A percentile compares a stretch with the other conserved stretches of the same genome.
Conservation (phyloP, 2,113 vertebrate genomes). For the Phainopepla nitens region DNA sequence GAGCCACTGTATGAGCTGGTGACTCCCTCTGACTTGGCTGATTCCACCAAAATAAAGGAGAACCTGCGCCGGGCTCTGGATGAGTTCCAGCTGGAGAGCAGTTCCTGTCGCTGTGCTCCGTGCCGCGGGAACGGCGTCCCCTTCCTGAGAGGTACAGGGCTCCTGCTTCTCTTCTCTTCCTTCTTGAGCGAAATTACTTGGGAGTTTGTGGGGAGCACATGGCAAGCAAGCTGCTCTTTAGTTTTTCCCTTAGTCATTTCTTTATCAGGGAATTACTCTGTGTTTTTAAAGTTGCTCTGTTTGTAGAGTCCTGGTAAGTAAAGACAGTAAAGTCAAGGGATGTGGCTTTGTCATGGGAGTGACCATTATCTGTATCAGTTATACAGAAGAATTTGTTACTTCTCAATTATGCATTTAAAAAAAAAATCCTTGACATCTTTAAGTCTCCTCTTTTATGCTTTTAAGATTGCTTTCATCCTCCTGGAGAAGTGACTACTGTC, state of each 20-base stretch:
- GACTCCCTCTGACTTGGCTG: conserved; percentile 74
- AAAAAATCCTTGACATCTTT: not conserved
- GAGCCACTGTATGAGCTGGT: conserved; percentile 85
- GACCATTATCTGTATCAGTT: not conserved
- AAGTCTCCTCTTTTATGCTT: conserved; percentile 16
- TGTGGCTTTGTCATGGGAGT: not conserved
- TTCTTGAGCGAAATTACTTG: not conserved
- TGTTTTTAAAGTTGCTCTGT: not conserved
- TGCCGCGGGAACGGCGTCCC: conserved; percentile 85
- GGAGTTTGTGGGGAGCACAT: not conserved
- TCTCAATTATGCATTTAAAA: not conserved
- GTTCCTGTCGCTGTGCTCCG: conserved; percentile 81
- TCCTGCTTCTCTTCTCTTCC: not conserved
- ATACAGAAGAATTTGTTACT: not conserved
- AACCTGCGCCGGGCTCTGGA: conserved; percentile 83
- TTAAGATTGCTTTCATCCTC: conserved; percentile 15
- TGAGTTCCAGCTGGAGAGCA: conserved; percentile 82
- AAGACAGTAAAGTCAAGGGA: not conserved
- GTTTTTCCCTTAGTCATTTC: not conserved
- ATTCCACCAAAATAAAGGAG: conserved; percentile 70
- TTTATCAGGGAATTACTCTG: not conserved
- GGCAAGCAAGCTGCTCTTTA: not conserved
- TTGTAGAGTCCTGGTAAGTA: not conserved
- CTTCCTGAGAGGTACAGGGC: conserved; percentile 79
- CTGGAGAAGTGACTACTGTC: conserved; percentile 30